These are phyloP conservation scores for Pluvialis apricaria DNA, from an alignment of 2,113 vertebrate species.

Conservation along the genomic window DNA sequence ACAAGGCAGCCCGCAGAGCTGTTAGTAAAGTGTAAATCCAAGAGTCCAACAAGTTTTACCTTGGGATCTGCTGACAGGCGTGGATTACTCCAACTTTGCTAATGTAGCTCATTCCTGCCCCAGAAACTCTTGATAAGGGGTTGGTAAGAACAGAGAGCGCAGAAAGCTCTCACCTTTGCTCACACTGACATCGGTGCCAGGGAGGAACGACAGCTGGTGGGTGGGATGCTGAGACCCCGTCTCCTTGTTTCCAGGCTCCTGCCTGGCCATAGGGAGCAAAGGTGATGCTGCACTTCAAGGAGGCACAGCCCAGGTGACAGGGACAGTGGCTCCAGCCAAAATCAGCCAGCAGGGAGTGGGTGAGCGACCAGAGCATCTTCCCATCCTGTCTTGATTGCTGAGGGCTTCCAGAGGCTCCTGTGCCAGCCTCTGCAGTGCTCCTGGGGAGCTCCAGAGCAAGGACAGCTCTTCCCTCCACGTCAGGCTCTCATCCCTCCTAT, in stretches of 20 bases:
- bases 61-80: neutral
- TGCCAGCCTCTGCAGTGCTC: neutral
- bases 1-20: neutral
- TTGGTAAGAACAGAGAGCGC: neutral
- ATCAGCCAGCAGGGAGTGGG: neutral
- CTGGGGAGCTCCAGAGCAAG: neutral
- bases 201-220: neutral
- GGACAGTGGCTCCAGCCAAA: neutral
- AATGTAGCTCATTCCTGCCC: neutral
- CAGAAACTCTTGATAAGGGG: neutral
- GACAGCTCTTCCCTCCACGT: neutral
- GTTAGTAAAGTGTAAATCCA: conserved; percentile 10
- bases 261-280: neutral
- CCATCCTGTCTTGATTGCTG: neutral
- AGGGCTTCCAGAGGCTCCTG: neutral
- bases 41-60: neutral
- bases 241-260: neutral
- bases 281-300: neutral
- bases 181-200: neutral
- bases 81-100: neutral
- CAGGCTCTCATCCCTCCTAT: neutral
- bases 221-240: neutral
- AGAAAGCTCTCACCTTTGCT: neutral
- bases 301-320: neutral
- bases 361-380: neutral